Percentiles rank a stretch among this genome's conserved stretches.
Conservation (phyloP, 2,113 vertebrate genomes). For the Ahaetulla prasina region DNA sequence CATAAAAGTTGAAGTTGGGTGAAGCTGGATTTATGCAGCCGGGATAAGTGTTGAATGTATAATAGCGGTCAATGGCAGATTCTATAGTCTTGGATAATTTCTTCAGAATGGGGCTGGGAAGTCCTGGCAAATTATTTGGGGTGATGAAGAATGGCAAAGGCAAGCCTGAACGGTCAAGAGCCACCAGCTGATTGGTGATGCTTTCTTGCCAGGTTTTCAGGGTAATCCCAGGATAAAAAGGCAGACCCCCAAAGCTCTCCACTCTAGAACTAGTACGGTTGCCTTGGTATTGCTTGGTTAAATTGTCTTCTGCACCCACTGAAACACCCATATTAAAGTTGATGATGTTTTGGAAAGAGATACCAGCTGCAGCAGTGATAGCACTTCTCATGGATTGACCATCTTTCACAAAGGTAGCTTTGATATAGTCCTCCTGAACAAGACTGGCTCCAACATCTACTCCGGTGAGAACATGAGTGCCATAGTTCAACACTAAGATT, state of each 20-base stretch:
- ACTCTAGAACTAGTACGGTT: conserved; percentile 81
- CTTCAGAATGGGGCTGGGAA: conserved; percentile 74
- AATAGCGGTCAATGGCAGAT: conserved; percentile 76
- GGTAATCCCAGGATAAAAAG: conserved; percentile 89
- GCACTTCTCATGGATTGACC: conserved; percentile 39
- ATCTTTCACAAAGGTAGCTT: conserved; percentile 72
- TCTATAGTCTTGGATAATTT: conserved; percentile 70
- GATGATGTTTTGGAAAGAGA: conserved; percentile 73
- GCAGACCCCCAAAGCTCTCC: conserved; percentile 75
- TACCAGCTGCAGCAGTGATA: conserved; percentile 65
- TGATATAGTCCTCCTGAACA: conserved; percentile 83
- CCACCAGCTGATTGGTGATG: conserved; percentile 83
- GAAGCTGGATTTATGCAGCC: conserved; percentile 78
- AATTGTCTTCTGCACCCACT: conserved; percentile 2
- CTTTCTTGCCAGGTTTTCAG: conserved; percentile 85
- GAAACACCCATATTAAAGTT: conserved; percentile 51
- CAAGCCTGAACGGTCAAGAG: conserved; percentile 82
- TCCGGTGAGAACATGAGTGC: conserved; percentile 81
- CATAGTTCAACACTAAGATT: conserved; percentile 81
- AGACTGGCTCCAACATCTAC: conserved; percentile 75
- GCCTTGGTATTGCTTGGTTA: conserved; percentile 70
- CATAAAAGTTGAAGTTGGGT: conserved; percentile 87
- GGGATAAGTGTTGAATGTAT: conserved; percentile 78
- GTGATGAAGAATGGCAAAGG: conserved; percentile 80
- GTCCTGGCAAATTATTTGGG: conserved; percentile 67